phyloP scores from a whole-genome alignment of 1,140 invertebrate genomes.

The fruit fly (Drosophila melanogaster) region Release_6_plus_ISO1_MT NC_004354.4:11377001-11377500 shows the following conservation, averaged over 20 bases:
- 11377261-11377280: constrained; percentile 41
- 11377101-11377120: not conserved
- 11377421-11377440: constrained; percentile 10
- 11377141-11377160: not conserved
- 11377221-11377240: constrained; percentile 22
- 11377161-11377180: not conserved
- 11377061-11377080: not conserved
- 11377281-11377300: constrained; percentile 47
- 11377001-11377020: not conserved
- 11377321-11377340: constrained; percentile 33
- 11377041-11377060: not conserved
- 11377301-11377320: constrained; percentile 40
- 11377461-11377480: constrained; percentile 46
- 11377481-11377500: constrained; percentile 31
- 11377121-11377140: not conserved
- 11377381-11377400: constrained; percentile 46
- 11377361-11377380: constrained; percentile 41
- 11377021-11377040: too few relatives aligned
- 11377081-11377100: not conserved
- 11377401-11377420: constrained; percentile 24
- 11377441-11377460: constrained; percentile 48
- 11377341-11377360: constrained; percentile 29
- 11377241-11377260: constrained; percentile 29
- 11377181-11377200: not conserved
- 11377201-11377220: constrained; percentile 2